A percentile compares a stretch with the other conserved stretches of the same genome.
phyloP scores from a whole-genome alignment of 2,888 invertebrate genomes.

The Brenthis hecate region DNA sequence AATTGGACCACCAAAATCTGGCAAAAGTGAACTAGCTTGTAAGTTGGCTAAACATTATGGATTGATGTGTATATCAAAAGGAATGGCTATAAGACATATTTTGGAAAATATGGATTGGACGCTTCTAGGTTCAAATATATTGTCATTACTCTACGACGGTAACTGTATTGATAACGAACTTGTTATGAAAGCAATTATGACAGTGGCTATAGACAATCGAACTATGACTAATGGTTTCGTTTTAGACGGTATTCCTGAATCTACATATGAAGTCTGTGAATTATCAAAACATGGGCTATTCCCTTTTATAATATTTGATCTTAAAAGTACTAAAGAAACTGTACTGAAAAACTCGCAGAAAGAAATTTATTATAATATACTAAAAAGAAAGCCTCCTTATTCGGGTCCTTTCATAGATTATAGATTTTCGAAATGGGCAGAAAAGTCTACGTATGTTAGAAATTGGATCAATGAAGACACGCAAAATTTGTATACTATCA shows the following conservation, averaged over 20 bases:
- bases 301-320: constrained; percentile 82
- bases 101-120: constrained; percentile 77
- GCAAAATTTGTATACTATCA: constrained; percentile 78
- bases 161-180: constrained; percentile 66
- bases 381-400: constrained; percentile 64
- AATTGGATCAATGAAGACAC: constrained; percentile 78
- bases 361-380: constrained; percentile 58
- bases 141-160: constrained; percentile 64
- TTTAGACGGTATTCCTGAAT: constrained; percentile 84
- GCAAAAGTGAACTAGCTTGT: constrained; percentile 81
- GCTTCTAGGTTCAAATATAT: constrained; percentile 70
- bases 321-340: constrained; percentile 62
- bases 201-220: constrained; percentile 71
- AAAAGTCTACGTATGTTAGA: constrained; percentile 57
- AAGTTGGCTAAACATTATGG: constrained; percentile 80
- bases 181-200: constrained; percentile 78
- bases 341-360: constrained; percentile 65
- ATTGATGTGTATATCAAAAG: constrained; percentile 79
- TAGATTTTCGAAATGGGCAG: constrained; percentile 70
- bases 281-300: constrained; percentile 77
- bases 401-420: constrained; percentile 63
- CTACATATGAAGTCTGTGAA: constrained; percentile 73
- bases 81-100: constrained; percentile 76
- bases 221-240: constrained; percentile 81
- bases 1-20: constrained; percentile 84